phyloP scores from a whole-genome alignment of 1,140 invertebrate genomes.

The Cardiocondyla obscurior region DNA sequence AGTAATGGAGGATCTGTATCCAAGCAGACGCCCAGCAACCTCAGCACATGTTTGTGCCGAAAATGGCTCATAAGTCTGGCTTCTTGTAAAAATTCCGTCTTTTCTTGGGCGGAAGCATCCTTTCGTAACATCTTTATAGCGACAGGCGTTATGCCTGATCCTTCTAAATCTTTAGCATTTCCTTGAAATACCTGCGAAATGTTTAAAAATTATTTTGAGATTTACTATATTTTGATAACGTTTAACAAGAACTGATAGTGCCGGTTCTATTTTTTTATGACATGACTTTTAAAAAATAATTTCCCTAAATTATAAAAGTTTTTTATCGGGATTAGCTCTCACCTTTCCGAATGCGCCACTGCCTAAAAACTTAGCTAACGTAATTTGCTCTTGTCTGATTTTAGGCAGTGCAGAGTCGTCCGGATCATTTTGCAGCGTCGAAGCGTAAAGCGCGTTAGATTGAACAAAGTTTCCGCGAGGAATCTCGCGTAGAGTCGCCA shows the following conservation, averaged over 20 bases:
- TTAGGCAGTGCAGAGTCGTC: conserved; percentile 88
- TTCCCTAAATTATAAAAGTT: not conserved
- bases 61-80: conserved; percentile 99
- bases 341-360: conserved; percentile 98
- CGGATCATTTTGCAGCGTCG: conserved; percentile 87
- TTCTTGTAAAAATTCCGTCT: conserved; percentile 97
- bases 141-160: conserved; percentile 80
- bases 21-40: conserved; percentile 96
- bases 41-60: conserved; percentile 97
- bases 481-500: conserved; percentile 94
- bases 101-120: conserved; percentile 95
- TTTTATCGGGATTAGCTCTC: conserved; percentile 3
- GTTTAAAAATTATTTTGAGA: not conserved
- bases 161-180: conserved; percentile 87
- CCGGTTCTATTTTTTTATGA: not conserved
- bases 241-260: not conserved
- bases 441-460: conserved; percentile 92
- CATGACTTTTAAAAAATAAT: not conserved
- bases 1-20: conserved; percentile 97
- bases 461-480: conserved; percentile 90
- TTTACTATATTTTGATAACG: not conserved
- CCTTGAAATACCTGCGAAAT: conserved; percentile 91
- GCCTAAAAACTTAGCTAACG: conserved; percentile 94
- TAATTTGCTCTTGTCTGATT: conserved; percentile 92
- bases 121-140: conserved; percentile 92